These are phyloP conservation scores for Pedicia rivosa DNA, from an alignment of 2,888 invertebrate species.

Conservation along the genomic window DNA sequence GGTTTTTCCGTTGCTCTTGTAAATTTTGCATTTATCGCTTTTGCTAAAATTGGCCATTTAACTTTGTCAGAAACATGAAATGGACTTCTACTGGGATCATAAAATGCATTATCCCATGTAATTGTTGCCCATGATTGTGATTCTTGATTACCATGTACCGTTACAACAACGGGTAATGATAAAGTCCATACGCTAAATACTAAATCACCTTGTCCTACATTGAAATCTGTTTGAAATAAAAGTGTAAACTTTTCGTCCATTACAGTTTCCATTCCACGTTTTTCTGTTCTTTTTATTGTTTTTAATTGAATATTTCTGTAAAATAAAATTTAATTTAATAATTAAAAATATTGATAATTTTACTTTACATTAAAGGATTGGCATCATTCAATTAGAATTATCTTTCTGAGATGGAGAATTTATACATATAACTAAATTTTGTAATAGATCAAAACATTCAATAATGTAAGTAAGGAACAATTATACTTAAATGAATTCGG, in stretches of 20 bases:
- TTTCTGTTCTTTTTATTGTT: constrained; percentile 89
- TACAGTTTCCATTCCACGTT: constrained; percentile 93
- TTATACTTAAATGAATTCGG: too few species aligned
- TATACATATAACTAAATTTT: too few species aligned
- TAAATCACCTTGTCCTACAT: constrained; percentile 7
- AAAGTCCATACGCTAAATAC: constrained; percentile 66
- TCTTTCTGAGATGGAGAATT: too few species aligned
- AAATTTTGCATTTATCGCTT: constrained; percentile 86
- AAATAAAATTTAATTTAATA: constrained; percentile 8
- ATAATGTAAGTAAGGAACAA: background rate
- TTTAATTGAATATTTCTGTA: constrained; percentile 79
- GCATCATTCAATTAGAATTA: too few species aligned
- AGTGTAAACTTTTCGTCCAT: constrained; percentile 96
- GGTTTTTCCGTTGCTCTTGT: constrained; percentile 72
- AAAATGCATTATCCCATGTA: constrained; percentile 99
- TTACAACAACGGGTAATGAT: constrained; percentile 94
- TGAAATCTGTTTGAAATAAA: constrained; percentile 60
- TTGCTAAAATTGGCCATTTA: constrained; percentile 71
- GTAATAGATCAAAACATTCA: too few species aligned
- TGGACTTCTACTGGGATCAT: constrained; percentile 79
- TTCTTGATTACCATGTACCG: constrained; percentile 98
- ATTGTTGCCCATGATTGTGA: constrained; percentile 99
- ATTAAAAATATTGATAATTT: too few species aligned
- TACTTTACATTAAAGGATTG: too few species aligned
- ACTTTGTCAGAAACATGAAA: constrained; percentile 89